Percentiles rank a stretch among this genome's conserved stretches.
Conservation (phyloP, 2,888 invertebrate species). For the Nebria brevicollis region DNA sequence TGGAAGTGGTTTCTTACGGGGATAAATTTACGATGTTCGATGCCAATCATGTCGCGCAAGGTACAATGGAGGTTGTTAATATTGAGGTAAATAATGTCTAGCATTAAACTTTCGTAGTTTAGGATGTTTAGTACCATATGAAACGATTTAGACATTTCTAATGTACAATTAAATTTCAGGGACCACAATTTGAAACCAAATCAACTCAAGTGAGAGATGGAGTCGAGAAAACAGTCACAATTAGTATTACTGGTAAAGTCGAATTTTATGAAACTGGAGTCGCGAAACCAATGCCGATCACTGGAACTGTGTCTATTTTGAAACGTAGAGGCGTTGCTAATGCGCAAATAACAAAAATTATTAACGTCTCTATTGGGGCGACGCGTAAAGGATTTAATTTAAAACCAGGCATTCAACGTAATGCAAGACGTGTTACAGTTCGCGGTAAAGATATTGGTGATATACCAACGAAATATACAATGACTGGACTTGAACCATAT, state of each 20-base stretch:
- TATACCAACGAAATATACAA: constrained; percentile 73
- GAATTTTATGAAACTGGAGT: constrained; percentile 76
- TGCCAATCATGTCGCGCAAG: constrained; percentile 73
- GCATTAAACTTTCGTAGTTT: no score
- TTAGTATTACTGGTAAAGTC: constrained; percentile 72
- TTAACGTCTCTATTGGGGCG: constrained; percentile 68
- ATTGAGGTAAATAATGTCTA: constrained; percentile 67
- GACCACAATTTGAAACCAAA: constrained; percentile 65
- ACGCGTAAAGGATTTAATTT: constrained; percentile 68
- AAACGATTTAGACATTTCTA: no score
- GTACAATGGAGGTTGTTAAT: constrained; percentile 72
- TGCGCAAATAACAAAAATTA: constrained; percentile 67
- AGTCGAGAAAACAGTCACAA: constrained; percentile 71
- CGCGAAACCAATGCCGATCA: constrained; percentile 69
- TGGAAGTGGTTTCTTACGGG: constrained; percentile 73
- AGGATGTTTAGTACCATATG: no score
- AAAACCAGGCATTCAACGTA: constrained; percentile 72
- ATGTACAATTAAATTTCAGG: constrained; percentile 58
- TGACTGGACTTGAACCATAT: constrained; percentile 73
- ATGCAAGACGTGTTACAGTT: constrained; percentile 71
- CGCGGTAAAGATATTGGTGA: constrained; percentile 71
- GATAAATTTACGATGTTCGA: constrained; percentile 80
- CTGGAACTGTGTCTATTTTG: constrained; percentile 68
- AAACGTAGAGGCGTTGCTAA: constrained; percentile 64
- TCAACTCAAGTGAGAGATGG: constrained; percentile 59